phyloP scores from a whole-genome alignment of 2,797 vertebrate genomes.

The Spondyliosoma cantharus region DNA sequence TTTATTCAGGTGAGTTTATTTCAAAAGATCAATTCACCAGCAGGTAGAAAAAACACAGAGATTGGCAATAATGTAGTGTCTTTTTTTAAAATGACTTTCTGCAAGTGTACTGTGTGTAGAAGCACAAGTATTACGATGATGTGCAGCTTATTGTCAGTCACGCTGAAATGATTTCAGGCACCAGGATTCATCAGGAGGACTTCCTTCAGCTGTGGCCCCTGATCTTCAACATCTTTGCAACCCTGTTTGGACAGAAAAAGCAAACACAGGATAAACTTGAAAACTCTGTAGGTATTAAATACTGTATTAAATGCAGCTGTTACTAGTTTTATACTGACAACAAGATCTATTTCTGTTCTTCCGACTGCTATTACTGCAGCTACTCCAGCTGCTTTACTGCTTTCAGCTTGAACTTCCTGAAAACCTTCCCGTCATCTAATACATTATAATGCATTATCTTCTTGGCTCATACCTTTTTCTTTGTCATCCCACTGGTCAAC shows the following conservation, averaged over 20 bases:
- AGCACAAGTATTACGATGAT: not conserved
- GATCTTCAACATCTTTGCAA: constrained; percentile 24
- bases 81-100: not conserved
- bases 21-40: accelerated
- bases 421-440: not conserved
- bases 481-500: constrained; percentile 41
- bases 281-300: not conserved
- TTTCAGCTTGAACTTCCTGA: not conserved
- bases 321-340: not conserved
- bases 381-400: not conserved
- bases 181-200: not conserved
- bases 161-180: constrained; percentile 18
- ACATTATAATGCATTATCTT: not conserved
- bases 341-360: no score
- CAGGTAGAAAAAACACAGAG: not conserved
- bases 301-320: not conserved
- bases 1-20: not conserved
- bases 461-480: constrained; percentile 29
- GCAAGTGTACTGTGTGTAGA: not conserved
- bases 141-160: not conserved
- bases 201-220: constrained; percentile 54
- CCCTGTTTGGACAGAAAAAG: constrained; percentile 16
- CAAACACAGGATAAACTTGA: not conserved
- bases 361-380: not conserved
- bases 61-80: no score